Evolutionary conservation across 2,888 invertebrate genomes (phyloP).

Genomic region (Tenthredo livida): DNA sequence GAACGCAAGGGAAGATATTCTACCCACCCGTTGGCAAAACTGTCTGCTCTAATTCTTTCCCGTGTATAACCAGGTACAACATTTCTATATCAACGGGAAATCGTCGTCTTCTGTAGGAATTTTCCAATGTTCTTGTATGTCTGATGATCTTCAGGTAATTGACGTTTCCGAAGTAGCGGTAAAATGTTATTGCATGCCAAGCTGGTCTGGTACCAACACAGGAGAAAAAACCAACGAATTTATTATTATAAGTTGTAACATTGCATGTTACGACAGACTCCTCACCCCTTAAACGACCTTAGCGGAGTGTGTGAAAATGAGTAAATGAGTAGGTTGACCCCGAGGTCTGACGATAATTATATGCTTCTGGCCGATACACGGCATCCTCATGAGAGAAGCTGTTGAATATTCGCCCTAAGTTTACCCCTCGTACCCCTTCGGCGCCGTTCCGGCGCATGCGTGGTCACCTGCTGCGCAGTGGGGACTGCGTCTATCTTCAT

Average conservation of each 20-base stretch:
- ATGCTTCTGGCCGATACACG: constrained; percentile 52
- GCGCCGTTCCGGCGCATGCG: neutral
- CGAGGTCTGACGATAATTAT: too few relatives aligned
- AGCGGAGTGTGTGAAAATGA: too few relatives aligned
- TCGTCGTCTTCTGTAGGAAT: constrained; percentile 16
- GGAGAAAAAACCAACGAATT: neutral
- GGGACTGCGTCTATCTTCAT: constrained; percentile 29
- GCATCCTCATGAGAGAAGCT: constrained; percentile 53
- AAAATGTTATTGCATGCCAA: constrained; percentile 27
- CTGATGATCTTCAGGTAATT: neutral
- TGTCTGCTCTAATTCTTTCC: too few relatives aligned
- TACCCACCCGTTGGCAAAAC: too few relatives aligned
- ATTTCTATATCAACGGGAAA: neutral
- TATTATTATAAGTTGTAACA: constrained; percentile 14
- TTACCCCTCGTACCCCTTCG: neutral
- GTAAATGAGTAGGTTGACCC: too few relatives aligned
- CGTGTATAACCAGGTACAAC: neutral
- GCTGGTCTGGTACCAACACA: neutral
- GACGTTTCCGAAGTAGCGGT: neutral
- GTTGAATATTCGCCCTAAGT: neutral
- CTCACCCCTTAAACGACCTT: too few relatives aligned
- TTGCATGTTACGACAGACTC: too few relatives aligned
- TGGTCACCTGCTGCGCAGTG: constrained; percentile 42
- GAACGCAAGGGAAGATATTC: too few relatives aligned
- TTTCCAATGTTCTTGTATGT: constrained; percentile 9